Evolutionary conservation across 1,140 invertebrate species (phyloP).

Genomic region (Phymorhynchus buccinoides): DNA sequence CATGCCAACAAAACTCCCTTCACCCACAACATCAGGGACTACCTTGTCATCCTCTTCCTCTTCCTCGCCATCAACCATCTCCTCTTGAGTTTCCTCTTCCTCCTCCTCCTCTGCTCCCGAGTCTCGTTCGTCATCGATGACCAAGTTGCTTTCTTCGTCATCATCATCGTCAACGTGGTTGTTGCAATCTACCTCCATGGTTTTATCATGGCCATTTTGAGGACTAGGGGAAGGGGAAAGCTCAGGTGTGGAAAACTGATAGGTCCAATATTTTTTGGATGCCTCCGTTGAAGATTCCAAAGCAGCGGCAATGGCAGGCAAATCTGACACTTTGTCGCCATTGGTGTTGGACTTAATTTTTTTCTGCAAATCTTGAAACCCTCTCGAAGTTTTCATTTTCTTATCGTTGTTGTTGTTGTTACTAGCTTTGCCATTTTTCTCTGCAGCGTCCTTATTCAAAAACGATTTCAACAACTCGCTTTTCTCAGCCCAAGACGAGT

Average conservation of each 20-base stretch:
- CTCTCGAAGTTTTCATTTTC: neutral
- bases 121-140: neutral
- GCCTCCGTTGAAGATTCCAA: neutral
- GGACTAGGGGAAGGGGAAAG: slow-evolving; percentile 22
- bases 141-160: slow-evolving; percentile 3
- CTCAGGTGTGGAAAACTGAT: slow-evolving; percentile 35
- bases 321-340: neutral
- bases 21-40: slow-evolving; percentile 29
- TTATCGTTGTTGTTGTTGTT: neutral
- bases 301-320: neutral
- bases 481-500: slow-evolving; percentile 24
- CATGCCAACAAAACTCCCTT: slow-evolving; percentile 34
- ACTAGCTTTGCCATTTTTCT: neutral
- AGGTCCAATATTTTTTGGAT: slow-evolving; percentile 32
- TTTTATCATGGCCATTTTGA: neutral
- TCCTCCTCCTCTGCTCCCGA: neutral
- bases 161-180: neutral
- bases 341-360: neutral
- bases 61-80: slow-evolving; percentile 4
- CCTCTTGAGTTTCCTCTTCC: neutral
- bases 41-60: slow-evolving; percentile 36
- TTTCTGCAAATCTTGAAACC: neutral
- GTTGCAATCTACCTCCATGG: neutral
- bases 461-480: slow-evolving; percentile 36
- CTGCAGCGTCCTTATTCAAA: neutral